Base-by-base conservation (phyloP, 2,888 invertebrate species). In the Drosophila subsilvestris region DNA sequence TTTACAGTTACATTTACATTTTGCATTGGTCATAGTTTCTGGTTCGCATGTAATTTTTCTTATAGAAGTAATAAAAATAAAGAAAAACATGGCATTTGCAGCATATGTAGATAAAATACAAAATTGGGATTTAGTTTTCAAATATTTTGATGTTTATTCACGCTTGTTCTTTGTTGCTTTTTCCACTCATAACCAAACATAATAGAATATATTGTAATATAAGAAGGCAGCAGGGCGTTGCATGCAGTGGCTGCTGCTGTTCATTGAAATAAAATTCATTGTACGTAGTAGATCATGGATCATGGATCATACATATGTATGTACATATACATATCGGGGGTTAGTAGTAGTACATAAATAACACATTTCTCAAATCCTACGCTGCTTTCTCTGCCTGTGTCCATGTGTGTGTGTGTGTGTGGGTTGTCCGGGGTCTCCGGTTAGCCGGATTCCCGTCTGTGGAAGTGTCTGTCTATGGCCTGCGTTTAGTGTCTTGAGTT, bases 91-190 rank as follows among this genome's bases (percentile, higher is more conserved):
- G 9, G 29, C 3, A 29, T 29, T 10, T 29, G 29, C 4, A 29
- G 10, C 10, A 10, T 29, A n/a, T n/a, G n/a, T n/a, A 3, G 29
- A 29, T 29, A 29, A 10, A 32, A 32, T 12, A 32, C 4, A 32
- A 0, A 9, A 22, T 12, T 32, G 6, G 6, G 37, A n/a, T 14
- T 29, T 71, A 45, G 43, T 66, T 74, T 59, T 78, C 56, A 75
- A 61, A 56, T 78, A 76, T 84, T 53, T 72, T 70, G 48, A 73
- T 71, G 74, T 80, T 80, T 84, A 80, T 80, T 80, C 69, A 74
- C 81, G 79, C 85, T 58, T 58, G 57, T 71, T 71, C 63, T 74
- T 72, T 78, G 62, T 63, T 78, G 61, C 67, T 78, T 73, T 80
- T 73, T 73, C 60, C 75, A 73, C 71, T 74, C 74, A 72, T 56